Base-by-base conservation (phyloP, 2,113 vertebrate genomes). In the Aegotheles bennettii region DNA sequence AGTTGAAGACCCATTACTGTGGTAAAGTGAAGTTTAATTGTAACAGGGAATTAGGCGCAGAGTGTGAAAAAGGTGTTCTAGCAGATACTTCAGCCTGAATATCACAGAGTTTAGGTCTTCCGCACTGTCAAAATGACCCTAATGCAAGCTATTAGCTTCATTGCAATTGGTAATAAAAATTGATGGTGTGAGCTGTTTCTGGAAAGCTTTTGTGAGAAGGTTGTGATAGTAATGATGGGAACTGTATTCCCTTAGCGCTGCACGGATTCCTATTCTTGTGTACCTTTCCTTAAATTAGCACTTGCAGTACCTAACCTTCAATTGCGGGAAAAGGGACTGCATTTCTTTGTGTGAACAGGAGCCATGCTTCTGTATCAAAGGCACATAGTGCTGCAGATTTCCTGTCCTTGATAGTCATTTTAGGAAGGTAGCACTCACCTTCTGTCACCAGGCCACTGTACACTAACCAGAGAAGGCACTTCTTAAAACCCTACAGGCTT, bases 151-250 rank as follows among this genome's bases (percentile, higher is more conserved):
- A 74, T 73, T 90, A 91, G 42, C 71, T 84, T 91, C 38, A 53
- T 35, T 90, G 67, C 59, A 84, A 35, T 8, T 53, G 48, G 43
- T 60, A 88, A 61, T 95, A 93, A 92, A 96, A 95, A 91, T 76
- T 81, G 78, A 67, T 59, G 11, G 38, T 63, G 67, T 79, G 61
- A 78, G 64, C 63, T 45, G n/a, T 70, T 92, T 70, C 60, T 56
- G 36, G 59, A 87, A 95, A 84, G 81, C 35, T 50, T 78, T 90
- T 76, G 42, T 70, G 81, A 79, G 54, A 83, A 84, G 50, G 28
- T 7, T 83, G 59, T 60, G 38, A n/a, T n/a, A 60, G 31, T 36
- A 75, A 63, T 11, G 13, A 40, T 69, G 64, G 61, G 81, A 91
- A 77, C 35, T 67, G 26, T 53, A 35, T 78, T 92, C 33, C 31